Percentiles rank a stretch among this genome's conserved stretches.
Evolutionary conservation across 2,113 vertebrate genomes (phyloP).

Genomic region (Myotis yumanensis): DNA sequence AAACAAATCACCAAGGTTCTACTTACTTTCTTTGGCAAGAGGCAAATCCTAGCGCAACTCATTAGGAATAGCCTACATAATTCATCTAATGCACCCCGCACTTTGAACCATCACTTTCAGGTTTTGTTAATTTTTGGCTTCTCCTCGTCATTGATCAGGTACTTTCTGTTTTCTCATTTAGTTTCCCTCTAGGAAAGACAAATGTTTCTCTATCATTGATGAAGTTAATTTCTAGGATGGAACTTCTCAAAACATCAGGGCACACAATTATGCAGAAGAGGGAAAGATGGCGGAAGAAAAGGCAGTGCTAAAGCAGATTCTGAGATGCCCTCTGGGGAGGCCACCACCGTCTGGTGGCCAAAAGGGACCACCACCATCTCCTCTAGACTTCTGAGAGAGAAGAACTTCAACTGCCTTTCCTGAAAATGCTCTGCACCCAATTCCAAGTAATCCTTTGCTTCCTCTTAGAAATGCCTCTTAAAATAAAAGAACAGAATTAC

Average conservation of each 20-base stretch:
- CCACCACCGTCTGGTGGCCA: accelerated
- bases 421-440: background rate
- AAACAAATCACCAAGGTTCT: constrained; percentile 60
- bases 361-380: background rate
- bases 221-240: constrained; percentile 34
- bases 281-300: background rate
- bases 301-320: background rate
- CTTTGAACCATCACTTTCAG: constrained; percentile 32
- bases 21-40: constrained; percentile 58
- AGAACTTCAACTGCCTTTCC: background rate
- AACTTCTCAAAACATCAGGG: constrained; percentile 5
- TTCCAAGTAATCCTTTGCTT: background rate
- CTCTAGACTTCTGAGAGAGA: background rate
- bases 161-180: constrained; percentile 70
- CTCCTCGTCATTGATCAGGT: constrained; percentile 37
- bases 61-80: constrained; percentile 21
- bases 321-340: background rate
- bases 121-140: constrained; percentile 61
- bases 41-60: background rate
- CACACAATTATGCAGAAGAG: background rate
- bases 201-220: background rate
- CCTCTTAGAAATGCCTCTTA: background rate
- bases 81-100: constrained; percentile 35
- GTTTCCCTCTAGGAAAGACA: constrained; percentile 21
- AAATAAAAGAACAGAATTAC: background rate